Conservation (phyloP, 2,113 vertebrate species). For the Gobiocypris rarus region DNA sequence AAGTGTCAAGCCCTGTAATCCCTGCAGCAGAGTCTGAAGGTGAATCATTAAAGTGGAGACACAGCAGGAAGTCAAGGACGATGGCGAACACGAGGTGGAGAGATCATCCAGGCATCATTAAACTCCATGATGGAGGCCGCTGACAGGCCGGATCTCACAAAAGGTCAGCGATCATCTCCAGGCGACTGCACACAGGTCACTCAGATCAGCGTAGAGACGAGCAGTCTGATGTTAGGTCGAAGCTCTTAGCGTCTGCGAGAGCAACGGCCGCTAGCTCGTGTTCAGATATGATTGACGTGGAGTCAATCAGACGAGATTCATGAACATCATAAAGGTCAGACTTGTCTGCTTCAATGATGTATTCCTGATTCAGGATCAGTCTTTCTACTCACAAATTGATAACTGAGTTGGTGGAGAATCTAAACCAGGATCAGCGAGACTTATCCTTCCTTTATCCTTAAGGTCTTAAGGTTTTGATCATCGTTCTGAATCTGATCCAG, state of each 20-base stretch:
- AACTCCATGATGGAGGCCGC: slow-evolving; percentile 14
- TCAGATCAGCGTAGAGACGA: background rate
- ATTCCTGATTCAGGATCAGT: background rate
- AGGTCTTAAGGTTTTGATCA: too few species aligned
- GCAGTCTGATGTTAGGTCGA: background rate
- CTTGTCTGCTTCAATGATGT: background rate
- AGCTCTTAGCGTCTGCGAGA: background rate
- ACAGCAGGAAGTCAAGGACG: background rate
- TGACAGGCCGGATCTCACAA: slow-evolving; percentile 11
- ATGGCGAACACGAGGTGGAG: slow-evolving; percentile 1
- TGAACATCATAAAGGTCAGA: background rate
- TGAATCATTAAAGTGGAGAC: slow-evolving; percentile 9
- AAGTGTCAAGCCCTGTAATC: too few species aligned
- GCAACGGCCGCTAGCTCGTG: background rate
- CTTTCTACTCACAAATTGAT: background rate
- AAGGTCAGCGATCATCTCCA: slow-evolving; percentile 19
- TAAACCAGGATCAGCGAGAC: background rate
- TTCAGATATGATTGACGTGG: background rate
- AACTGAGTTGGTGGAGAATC: background rate
- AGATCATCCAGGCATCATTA: slow-evolving; percentile 28
- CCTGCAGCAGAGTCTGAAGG: background rate
- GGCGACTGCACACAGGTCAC: background rate
- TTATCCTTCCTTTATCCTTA: background rate
- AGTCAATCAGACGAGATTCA: background rate
- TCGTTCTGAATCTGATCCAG: too few species aligned